These are phyloP conservation scores for Varecia variegata DNA, from an alignment of 2,797 vertebrate species.

Conservation along the genomic window DNA sequence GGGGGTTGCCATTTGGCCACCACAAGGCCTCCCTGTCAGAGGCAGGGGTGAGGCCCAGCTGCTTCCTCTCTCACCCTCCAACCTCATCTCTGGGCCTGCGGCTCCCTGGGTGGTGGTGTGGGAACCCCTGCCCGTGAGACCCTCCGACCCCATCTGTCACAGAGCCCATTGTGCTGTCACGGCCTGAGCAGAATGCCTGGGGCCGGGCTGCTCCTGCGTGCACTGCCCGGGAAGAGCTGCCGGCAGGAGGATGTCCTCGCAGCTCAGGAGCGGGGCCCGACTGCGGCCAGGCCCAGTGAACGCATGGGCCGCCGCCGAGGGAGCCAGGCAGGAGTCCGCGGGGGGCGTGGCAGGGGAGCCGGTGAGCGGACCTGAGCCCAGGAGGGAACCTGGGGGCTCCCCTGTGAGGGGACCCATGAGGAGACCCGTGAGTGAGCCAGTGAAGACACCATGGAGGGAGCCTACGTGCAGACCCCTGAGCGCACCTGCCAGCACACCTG, in stretches of 20 bases:
- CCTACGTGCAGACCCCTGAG: neutral
- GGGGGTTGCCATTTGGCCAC: neutral
- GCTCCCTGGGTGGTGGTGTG: neutral
- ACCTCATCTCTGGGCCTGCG: neutral
- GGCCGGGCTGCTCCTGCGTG: rapidly evolving
- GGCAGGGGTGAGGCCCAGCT: neutral
- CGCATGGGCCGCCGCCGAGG: rapidly evolving
- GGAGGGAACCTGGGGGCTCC: neutral
- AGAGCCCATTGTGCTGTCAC: neutral
- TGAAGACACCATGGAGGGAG: neutral
- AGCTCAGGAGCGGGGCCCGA: rapidly evolving
- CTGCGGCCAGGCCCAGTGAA: rapidly evolving
- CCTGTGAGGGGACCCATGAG: rapidly evolving
- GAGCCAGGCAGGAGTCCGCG: rapidly evolving
- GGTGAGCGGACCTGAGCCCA: neutral
- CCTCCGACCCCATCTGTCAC: neutral
- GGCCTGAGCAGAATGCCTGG: neutral
- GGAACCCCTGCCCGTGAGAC: rapidly evolving
- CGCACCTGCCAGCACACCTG: neutral
- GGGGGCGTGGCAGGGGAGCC: rapidly evolving
- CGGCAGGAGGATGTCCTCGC: rapidly evolving
- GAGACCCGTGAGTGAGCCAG: too few relatives aligned
- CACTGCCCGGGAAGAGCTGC: neutral
- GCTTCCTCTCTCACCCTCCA: too few relatives aligned
- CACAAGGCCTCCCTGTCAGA: too few relatives aligned